Base-by-base conservation (phyloP, 1,140 invertebrate species). In the Calliopsis andreniformis region DNA sequence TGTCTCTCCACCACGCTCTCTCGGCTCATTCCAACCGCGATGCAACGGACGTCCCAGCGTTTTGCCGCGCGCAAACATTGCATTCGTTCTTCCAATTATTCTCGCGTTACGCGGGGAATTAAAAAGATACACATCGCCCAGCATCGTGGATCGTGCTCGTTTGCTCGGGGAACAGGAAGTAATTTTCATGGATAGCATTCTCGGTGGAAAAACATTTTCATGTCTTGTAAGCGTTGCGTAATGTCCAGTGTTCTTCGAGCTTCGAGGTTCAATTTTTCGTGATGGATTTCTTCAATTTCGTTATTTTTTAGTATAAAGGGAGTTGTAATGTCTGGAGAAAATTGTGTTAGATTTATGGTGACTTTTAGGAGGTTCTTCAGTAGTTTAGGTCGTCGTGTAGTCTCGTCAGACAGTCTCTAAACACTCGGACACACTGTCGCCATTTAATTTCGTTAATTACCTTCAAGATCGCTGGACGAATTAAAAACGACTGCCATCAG, bases 391-490 rank as follows among this genome's bases (percentile, higher is more conserved):
- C n/a, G n/a, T n/a, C n/a, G n/a, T n/a, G n/a, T n/a, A n/a, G n/a
- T n/a, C n/a, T n/a, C n/a, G n/a, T n/a, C n/a, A 30, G 25, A 16
- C 14, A 16, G 12, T 0, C 8, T 18, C 47, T 55, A n/a, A 20
- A 42, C 39, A 14, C 8, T 35, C 10, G 42, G 42, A n/a, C 25
- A 14, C 30, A 7, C 35, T 20, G 64, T 69, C 55, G 66, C 64
- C 73, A 53, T 59, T 43, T 69, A 78, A 82, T 82, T 82, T 82
- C 68, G 55, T 82, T 82, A 78, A 82, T 82, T 82, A 82, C 8
- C 47, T 51, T 49, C 23, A 42, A 59, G 79, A 64, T 28, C 68
- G 56, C 30, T 62, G 66, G 67, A 56, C 64, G 35, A 78, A 67
- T 82, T 73, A 78, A 82, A 82, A 82, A 82, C 61, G 28, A 20